A percentile compares a stretch with the other conserved stretches of the same genome.
phyloP scores from a whole-genome alignment of 2,797 vertebrate species.

The Phyllotis vaccarum region DNA sequence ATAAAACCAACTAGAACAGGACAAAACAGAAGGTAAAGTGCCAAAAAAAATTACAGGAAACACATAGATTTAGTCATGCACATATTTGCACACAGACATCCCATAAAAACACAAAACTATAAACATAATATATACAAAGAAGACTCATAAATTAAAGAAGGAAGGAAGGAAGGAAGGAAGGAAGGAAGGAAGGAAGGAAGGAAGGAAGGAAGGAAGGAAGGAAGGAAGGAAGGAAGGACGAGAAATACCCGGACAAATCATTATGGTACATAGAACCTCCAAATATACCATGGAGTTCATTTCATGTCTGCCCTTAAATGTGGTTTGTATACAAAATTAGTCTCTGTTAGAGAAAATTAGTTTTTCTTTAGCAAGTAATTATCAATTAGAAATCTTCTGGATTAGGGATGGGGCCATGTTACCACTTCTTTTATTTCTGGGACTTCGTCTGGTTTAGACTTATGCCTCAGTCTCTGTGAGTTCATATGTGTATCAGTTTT shows the following conservation, averaged over 20 bases:
- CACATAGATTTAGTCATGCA: not conserved
- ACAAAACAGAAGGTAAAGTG: not conserved
- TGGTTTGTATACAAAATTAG: not conserved
- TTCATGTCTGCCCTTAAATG: not conserved
- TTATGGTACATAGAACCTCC: too few species aligned
- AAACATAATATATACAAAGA: not conserved
- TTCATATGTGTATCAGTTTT: not conserved
- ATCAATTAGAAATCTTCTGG: not conserved
- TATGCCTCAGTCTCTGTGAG: too few species aligned
- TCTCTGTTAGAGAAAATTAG: not conserved
- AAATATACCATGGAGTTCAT: not conserved
- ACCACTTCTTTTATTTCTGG: not conserved
- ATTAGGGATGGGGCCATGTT: too few species aligned
- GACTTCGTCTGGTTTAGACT: not conserved
- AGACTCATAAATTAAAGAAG: not conserved
- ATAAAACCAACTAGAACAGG: not conserved
- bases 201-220: too few species aligned
- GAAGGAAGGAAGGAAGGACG: too few species aligned
- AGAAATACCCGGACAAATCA: not conserved
- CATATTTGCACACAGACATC: not conserved
- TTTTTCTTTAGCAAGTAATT: not conserved
- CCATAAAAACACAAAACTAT: not conserved
- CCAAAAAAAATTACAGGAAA: not conserved
- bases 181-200: too few species aligned
- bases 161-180: not conserved